phyloP scores from a whole-genome alignment of 1,140 invertebrate species.

The Nymphalis io region DNA sequence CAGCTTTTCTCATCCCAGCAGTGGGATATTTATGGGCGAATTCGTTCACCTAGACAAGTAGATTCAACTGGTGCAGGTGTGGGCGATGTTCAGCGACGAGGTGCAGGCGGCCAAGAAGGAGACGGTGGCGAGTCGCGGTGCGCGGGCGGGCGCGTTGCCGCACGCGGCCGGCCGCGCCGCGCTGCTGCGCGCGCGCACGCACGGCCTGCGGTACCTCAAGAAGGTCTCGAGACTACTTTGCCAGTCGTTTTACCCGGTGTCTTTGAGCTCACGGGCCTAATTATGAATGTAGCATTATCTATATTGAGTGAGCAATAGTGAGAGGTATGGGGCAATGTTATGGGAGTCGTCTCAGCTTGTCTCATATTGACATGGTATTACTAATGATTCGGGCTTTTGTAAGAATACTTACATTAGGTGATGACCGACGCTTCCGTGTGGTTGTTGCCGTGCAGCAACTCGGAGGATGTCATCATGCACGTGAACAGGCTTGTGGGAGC shows the following conservation, averaged over 20 bases:
- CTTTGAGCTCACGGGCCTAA: too few species aligned
- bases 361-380: too few species aligned
- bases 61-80: constrained; percentile 82
- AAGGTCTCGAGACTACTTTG: constrained; percentile 57
- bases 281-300: too few species aligned
- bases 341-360: too few species aligned
- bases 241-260: too few species aligned
- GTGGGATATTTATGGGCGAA: too few species aligned
- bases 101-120: constrained; percentile 88
- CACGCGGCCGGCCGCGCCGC: constrained; percentile 86
- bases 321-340: too few species aligned
- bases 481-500: constrained; percentile 84
- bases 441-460: constrained; percentile 85
- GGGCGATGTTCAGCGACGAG: constrained; percentile 89
- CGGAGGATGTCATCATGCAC: constrained; percentile 86
- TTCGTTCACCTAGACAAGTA: too few species aligned
- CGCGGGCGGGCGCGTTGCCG: constrained; percentile 84
- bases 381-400: too few species aligned
- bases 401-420: constrained; percentile 63
- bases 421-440: constrained; percentile 85
- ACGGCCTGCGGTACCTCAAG: constrained; percentile 82
- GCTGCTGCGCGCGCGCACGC: constrained; percentile 83
- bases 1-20: too few species aligned
- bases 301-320: too few species aligned
- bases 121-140: constrained; percentile 83